A percentile compares a stretch with the other conserved stretches of the same genome.
Evolutionary conservation across 1,140 invertebrate species (phyloP).

Genomic region (Pemphigus obesinymphae): DNA sequence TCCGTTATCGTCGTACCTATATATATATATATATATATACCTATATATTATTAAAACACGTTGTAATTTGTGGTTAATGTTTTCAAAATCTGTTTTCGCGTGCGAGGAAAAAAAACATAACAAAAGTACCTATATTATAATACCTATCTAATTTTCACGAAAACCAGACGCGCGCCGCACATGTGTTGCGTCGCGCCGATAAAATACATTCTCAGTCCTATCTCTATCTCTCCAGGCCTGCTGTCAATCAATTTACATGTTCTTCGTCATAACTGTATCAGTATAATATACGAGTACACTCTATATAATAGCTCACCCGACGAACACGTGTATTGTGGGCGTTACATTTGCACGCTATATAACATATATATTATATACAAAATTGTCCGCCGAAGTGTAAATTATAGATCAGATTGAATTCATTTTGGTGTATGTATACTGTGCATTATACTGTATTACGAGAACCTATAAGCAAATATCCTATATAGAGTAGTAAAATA

Average conservation of each 20-base stretch:
- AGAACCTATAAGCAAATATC: too few species aligned
- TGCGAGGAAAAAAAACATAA: not conserved
- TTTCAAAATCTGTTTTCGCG: not conserved
- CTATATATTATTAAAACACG: too few species aligned
- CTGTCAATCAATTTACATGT: not conserved
- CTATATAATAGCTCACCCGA: not conserved
- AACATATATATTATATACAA: not conserved
- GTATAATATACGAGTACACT: too few species aligned
- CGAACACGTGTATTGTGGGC: not conserved
- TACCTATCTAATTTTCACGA: not conserved
- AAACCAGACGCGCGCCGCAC: not conserved
- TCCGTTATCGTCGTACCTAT: not conserved
- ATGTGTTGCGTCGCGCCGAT: not conserved
- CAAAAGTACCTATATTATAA: too few species aligned
- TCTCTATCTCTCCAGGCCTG: not conserved
- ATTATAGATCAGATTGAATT: constrained; percentile 16
- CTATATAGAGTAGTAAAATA: too few species aligned
- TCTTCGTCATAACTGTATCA: not conserved
- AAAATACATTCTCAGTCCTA: not conserved
- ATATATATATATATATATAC: too few species aligned
- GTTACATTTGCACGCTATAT: not conserved
- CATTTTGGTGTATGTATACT: not conserved
- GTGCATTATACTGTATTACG: too few species aligned
- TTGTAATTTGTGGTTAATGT: not conserved
- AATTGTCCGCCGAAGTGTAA: not conserved